Evolutionary conservation across 2,113 vertebrate genomes (phyloP), one percentile per base, ranked within the genome.

Genomic region (Dunckerocampus dactyliophorus): DNA sequence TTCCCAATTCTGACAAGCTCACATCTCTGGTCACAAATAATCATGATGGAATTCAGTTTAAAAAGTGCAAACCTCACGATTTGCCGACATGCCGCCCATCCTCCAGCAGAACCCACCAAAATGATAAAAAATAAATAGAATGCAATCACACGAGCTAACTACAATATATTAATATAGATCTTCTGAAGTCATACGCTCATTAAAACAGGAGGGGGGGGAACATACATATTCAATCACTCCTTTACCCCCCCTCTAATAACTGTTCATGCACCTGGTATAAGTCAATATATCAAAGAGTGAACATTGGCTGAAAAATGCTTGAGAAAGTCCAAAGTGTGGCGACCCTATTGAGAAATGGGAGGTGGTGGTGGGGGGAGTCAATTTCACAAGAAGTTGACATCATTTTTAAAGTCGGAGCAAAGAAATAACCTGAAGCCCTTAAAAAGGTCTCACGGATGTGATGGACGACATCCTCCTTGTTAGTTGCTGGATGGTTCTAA

Each of bases 141-240:
- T 80, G 88, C 77, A 90, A 88, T 79, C 85, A 90, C 89, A 90
- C 88, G 90, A 92, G 90, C 92, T 92, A 93, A 92, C 86, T 90
- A 92, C 89, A 93, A 92, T 93, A 92, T 93, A 92, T 94, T 94
- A 89, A 87, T 92, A 93, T 93, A 93, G 91, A 93, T 92, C 87
- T 88, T 92, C 87, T 92, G 87, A 89, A 85, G 77, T 88, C 89
- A 91, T 88, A 92, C 87, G 77, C 84, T 88, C 46, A 82, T 82
- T 87, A 87, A 91, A 88, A 89, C 80, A 82, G 70, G 73, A 66
- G 74, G 22, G 13, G 67, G 49, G 58, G 56, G 67, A 63, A 59
- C 47, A 77, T 59, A 66, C 19, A 21, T 53, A 79, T 63, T 81
- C 81, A 89, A 82, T 87, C 88, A 88, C 85, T 71, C 85, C 63